Base-by-base conservation (phyloP, 2,113 vertebrate genomes). In the Pygoscelis adeliae region DNA sequence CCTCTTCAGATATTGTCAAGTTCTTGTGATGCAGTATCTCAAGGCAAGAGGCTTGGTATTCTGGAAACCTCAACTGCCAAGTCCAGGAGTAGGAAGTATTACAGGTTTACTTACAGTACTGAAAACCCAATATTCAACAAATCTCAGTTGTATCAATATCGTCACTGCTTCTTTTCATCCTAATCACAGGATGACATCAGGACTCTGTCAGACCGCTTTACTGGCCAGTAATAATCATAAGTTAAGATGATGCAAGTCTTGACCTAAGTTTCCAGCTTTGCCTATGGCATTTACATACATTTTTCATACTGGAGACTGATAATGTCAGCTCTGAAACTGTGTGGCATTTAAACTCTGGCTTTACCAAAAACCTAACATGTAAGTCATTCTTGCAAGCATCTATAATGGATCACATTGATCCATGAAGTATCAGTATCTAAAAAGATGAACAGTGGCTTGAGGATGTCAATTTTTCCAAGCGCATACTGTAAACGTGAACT, bases 1-100 rank as follows among this genome's bases (percentile, higher is more conserved):
- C 97, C 96, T 83, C 73, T 93, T 98, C 95, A 95, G 90, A 76
- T 96, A 69, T 95, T 94, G 96, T 95, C 6, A 2, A 91, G 89
- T 96, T 96, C 95, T 93, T 84, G 87, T 96, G 87, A 81, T 96
- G 82, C 95, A 95, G 78, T 84, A 82, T 89, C 90, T 91, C 76
- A 86, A 76, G 94, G 79, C 83, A 95, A 96, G 92, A 96, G 94
- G 77, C 88, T 58, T 92, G 84, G 80, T 93, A 9, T 89, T 92
- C 93, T 86, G 73, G 73, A 94, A 82, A 44, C 29, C 40, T 95
- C 69, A n/a, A 8, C 63, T 83, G 38, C 67, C 32, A 72, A 49
- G 34, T 81, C 55, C 77, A 86, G 59, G 38, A 83, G 50, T 53
- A 97, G 96, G 80, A 91, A 92, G 89, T 42, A 21, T 34, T 77